Evolutionary conservation across 2,797 vertebrate genomes (phyloP), one percentile per base, ranked within the genome.

Genomic region (Amblyopsis hoosieri): DNA sequence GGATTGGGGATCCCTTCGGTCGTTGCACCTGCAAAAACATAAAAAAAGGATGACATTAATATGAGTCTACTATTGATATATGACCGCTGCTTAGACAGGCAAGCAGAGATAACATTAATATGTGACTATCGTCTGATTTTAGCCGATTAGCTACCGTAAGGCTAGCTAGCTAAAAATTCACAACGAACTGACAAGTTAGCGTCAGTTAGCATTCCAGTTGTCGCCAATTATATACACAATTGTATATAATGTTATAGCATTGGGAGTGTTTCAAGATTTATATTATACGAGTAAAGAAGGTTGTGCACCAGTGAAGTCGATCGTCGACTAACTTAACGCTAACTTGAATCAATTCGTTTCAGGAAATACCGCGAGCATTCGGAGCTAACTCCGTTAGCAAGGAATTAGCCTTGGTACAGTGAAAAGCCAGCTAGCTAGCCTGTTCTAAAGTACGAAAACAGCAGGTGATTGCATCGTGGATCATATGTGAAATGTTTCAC

Each of bases 1-100:
- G 93, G 97, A 94, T 91, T 99, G 96, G 60, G 95, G 94, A 94
- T 99, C 96, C 95, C 95, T 96, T 95, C 96, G 95, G 88, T 98
- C 96, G 94, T 94, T 97, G 94, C 96, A 96, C 96, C 97, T 99
- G 87, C 55, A 85, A 84, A 90, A 80, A 88, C 72, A 86, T 48
- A 91, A 13, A 74, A 73, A 73, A 74, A 37, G 69, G 62, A 56
- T 64, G 10, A 7, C 0, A 56, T 42, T 23, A 0, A 42, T 9
- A 42, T 9, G 6, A 37, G 37, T 42, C 9, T 42, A 42, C 9
- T 8, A 42, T 42, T 9, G 37, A 42, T 8, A 42, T 42, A 7
- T 42, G 13, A 49, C 12, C 11, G 11, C 52, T 54, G 31, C 4
- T 19, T 53, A 3, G 52, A 31, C 15, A 23, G 12, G 19, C 19